phyloP scores from a whole-genome alignment of 2,113 vertebrate species.

The Fulmarus glacialis region DNA sequence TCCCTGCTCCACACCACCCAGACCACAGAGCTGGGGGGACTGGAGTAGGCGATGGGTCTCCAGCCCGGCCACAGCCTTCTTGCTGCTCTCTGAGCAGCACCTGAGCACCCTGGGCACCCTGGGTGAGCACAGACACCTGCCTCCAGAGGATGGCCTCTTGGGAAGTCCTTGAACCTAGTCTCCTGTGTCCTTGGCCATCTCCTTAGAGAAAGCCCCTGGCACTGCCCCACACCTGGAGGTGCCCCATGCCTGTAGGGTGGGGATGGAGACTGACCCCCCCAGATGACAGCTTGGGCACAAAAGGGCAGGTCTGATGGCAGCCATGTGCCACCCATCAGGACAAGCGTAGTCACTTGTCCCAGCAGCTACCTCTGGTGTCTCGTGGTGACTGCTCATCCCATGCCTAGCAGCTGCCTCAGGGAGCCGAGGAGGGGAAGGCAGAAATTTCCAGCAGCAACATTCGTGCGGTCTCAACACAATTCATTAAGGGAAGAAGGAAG shows the following conservation, averaged over 20 bases:
- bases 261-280: neutral
- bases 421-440: neutral
- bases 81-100: neutral
- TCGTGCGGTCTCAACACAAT: rapidly evolving
- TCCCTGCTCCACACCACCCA: neutral
- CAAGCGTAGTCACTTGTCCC: neutral
- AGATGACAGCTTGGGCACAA: no score
- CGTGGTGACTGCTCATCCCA: rapidly evolving
- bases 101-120: neutral
- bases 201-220: neutral
- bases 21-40: neutral
- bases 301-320: neutral
- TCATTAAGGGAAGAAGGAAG: neutral
- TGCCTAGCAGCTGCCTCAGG: neutral
- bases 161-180: neutral
- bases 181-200: neutral
- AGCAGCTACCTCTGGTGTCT: neutral
- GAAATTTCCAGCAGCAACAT: neutral
- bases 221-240: neutral
- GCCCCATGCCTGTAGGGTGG: no score
- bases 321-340: neutral
- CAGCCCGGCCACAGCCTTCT: neutral
- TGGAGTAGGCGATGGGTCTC: neutral
- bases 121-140: rapidly evolving
- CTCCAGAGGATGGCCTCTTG: neutral